Evolutionary conservation across 2,113 vertebrate species (phyloP).

Genomic region (Aphyosemion australe): DNA sequence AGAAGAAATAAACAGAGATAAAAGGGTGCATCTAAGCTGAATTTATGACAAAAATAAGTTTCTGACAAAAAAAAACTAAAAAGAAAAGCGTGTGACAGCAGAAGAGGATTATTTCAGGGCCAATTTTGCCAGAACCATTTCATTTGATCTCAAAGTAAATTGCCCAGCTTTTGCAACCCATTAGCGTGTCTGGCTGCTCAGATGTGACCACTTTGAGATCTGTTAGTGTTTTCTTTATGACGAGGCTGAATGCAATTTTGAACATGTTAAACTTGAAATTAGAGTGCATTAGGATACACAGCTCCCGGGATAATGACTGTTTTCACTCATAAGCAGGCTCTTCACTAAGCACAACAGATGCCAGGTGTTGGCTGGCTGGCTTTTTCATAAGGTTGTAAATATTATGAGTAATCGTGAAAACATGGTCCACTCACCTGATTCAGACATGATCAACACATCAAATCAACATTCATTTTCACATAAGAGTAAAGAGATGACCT

Average conservation of each 20-base stretch:
- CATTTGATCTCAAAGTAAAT: conserved; percentile 22
- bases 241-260: conserved; percentile 4
- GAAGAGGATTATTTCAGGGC: neutral
- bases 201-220: conserved; percentile 14
- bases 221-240: conserved; percentile 15
- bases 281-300: neutral
- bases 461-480: too few species aligned
- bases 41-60: conserved; percentile 16
- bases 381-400: too few species aligned
- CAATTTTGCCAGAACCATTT: conserved; percentile 27
- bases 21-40: conserved; percentile 21
- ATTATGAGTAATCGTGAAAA: too few species aligned
- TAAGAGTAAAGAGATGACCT: too few species aligned
- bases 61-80: neutral
- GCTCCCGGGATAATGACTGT: neutral
- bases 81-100: neutral
- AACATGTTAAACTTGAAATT: conserved; percentile 12
- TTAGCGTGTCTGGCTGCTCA: conserved; percentile 31
- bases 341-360: neutral
- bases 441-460: too few species aligned
- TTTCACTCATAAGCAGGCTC: neutral
- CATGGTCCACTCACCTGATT: too few species aligned
- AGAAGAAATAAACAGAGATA: conserved; percentile 1
- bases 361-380: neutral
- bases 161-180: conserved; percentile 15